Percentiles rank a stretch among this genome's conserved stretches.
Evolutionary conservation across 2,888 invertebrate genomes (phyloP).

Genomic region (Lithosia quadra): DNA sequence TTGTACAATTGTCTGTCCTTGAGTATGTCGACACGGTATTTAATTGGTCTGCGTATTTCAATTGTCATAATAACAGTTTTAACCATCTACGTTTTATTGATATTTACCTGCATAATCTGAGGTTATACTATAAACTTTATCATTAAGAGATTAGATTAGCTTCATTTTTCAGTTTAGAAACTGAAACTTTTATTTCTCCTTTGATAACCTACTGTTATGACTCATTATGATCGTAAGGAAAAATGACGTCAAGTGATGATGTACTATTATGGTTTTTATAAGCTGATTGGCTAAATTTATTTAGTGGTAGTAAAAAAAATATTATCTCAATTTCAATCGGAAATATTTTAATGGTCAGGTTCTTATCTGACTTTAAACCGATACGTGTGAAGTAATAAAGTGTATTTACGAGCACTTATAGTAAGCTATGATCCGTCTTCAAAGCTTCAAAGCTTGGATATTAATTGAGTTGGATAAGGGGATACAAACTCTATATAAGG

Average conservation of each 20-base stretch:
- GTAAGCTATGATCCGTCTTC: constrained; percentile 4
- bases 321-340: not conserved
- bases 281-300: not conserved
- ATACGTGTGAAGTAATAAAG: not conserved
- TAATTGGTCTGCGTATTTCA: constrained; percentile 60
- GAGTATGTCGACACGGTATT: constrained; percentile 59
- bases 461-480: constrained; percentile 16
- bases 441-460: not conserved
- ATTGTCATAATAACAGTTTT: constrained; percentile 50
- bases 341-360: constrained; percentile 6
- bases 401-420: constrained; percentile 14
- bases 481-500: constrained; percentile 19
- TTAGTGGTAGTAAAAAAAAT: not conserved
- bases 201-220: no score
- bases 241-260: not conserved
- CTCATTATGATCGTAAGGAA: not conserved
- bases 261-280: not conserved
- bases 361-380: not conserved
- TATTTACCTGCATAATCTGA: constrained; percentile 32
- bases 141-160: no score
- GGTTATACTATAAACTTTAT: not conserved
- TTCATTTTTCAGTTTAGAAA: not conserved
- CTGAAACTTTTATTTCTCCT: no score
- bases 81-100: constrained; percentile 40
- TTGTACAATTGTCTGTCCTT: constrained; percentile 62